Evolutionary conservation across 2,797 vertebrate genomes (phyloP).

Genomic region (Poeciliopsis gracilis): DNA sequence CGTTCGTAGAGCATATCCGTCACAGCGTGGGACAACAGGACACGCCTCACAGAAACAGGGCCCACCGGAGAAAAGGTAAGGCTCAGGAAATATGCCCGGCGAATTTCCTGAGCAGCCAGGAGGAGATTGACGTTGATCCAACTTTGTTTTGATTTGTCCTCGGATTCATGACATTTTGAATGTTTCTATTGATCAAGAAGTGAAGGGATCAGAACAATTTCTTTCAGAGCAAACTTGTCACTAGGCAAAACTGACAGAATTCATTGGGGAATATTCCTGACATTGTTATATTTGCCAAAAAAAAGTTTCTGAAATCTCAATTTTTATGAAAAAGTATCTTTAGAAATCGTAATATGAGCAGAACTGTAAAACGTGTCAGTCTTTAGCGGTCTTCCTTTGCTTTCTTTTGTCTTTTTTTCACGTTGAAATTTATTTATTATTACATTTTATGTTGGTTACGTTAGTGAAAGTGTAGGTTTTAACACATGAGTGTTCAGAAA

Average conservation of each 20-base stretch:
- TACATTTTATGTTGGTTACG: no score
- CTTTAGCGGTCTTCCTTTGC: background rate
- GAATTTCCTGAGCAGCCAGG: no score
- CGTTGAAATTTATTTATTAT: background rate
- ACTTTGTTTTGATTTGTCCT: background rate
- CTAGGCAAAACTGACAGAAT: background rate
- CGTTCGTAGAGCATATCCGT: constrained; percentile 62
- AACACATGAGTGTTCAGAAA: no score
- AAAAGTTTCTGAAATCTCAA: background rate
- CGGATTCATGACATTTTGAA: background rate
- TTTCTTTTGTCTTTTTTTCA: background rate
- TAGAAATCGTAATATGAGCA: background rate
- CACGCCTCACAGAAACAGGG: constrained; percentile 60
- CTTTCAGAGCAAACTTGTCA: background rate
- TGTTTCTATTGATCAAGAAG: background rate
- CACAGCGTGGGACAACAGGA: constrained; percentile 65
- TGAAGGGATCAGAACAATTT: background rate
- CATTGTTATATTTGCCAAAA: background rate
- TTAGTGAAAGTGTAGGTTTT: no score
- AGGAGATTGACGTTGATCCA: background rate
- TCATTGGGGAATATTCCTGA: background rate
- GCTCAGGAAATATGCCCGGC: background rate
- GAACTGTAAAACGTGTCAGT: background rate
- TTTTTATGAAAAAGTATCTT: background rate
- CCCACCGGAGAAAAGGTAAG: constrained; percentile 84